A percentile compares a stretch with the other conserved stretches of the same genome.
Conservation (phyloP, 2,797 vertebrate species). For the Paratrypauchen microcephalus region DNA sequence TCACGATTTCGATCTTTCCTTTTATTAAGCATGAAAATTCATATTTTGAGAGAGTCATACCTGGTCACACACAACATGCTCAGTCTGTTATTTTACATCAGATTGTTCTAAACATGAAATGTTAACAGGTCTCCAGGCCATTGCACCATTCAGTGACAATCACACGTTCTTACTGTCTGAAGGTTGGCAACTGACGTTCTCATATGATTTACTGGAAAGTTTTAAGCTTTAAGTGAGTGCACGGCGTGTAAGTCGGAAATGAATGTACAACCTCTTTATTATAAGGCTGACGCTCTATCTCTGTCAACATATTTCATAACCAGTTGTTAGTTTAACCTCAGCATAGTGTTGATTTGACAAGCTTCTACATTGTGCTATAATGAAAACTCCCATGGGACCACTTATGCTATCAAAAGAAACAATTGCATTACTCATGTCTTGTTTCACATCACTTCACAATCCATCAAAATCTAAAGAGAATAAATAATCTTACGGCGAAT, state of each 20-base stretch:
- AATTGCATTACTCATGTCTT: conserved; percentile 65
- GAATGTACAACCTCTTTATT: neutral
- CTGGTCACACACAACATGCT: conserved; percentile 3
- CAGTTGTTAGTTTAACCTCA: conserved; percentile 30
- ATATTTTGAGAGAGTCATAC: neutral
- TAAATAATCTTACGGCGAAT: conserved; percentile 24
- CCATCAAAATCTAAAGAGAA: conserved; percentile 46
- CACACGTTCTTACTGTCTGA: neutral
- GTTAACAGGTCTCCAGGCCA: too few species aligned
- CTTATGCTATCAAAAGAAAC: conserved; percentile 70
- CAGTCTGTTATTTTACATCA: neutral
- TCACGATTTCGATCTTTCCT: neutral
- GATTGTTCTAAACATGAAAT: neutral
- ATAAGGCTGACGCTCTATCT: neutral
- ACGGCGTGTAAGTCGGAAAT: neutral
- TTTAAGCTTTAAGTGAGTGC: neutral
- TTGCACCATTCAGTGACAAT: neutral
- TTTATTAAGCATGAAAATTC: conserved; percentile 2
- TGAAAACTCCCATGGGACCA: conserved; percentile 62
- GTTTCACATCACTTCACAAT: conserved; percentile 57
- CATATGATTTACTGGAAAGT: neutral
- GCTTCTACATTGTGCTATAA: conserved; percentile 49
- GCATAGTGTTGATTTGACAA: conserved; percentile 50
- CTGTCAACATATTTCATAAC: conserved; percentile 8
- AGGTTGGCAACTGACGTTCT: neutral